Evolutionary conservation across 2,888 invertebrate species (phyloP), one percentile per base, ranked within the genome.

Genomic region (Allygus modestus): DNA sequence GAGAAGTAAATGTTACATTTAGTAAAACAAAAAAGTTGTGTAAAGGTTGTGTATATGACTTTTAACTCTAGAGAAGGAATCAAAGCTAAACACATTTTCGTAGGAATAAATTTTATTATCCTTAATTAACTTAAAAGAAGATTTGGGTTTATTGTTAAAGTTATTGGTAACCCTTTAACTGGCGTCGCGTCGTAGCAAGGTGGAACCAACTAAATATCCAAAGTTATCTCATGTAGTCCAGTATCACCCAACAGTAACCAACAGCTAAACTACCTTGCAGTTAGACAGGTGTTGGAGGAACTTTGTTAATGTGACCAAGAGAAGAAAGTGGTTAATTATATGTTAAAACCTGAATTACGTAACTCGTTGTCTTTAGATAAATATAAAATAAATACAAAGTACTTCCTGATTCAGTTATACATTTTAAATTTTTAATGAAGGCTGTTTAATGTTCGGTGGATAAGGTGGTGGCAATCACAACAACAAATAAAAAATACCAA

Each of bases 61-160:
- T n/a, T n/a, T n/a, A n/a, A n/a, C n/a, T n/a, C n/a, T n/a, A 37
- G 9, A 37, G 9, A 37, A 37, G 46, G 46, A 11, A 46, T 15
- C 1, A 46, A 46, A 46, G 1, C 46, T 9, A 46, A 4, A 15
- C 46, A 46, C 12, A 46, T 46, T 46, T 23, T 23, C 58, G 23
- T 23, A 20, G 20, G 58, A 58, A 58, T 65, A 65, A 17, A 20
- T 0, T 65, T 65, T 65, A 65, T 28, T 65, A 28, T 65, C 17
- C 65, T 65, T 65, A 65, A 26, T 65, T 65, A 28, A 65, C 65
- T 65, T 58, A 58, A 65, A 65, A 65, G 28, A 65, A 26, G 31
- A 15, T 65, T 65, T 26, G 65, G 28, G 26, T 65, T 31, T 15
- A 15, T 58, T 28, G 15, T 28, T 65, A 15, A 20, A 58, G 28